These are phyloP conservation scores for Spialia ferax DNA, from an alignment of 2,888 invertebrate genomes.

Conservation along the genomic window DNA sequence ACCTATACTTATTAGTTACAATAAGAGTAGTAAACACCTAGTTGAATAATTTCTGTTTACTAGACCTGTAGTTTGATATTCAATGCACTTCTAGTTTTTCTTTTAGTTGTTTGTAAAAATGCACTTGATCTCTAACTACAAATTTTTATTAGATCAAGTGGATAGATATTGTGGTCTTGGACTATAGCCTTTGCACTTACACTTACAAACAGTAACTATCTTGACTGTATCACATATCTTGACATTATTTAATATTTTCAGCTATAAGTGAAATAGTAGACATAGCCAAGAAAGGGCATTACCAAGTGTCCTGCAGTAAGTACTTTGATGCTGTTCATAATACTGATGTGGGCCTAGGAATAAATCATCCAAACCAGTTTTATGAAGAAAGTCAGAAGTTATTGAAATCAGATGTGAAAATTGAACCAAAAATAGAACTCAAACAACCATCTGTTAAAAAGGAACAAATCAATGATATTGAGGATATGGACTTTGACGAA, in stretches of 20 bases:
- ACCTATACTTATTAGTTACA: too few species aligned
- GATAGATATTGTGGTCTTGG: too few species aligned
- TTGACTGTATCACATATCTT: not conserved
- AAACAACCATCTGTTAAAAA: slow-evolving; percentile 55
- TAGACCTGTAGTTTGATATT: too few species aligned
- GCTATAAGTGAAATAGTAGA: slow-evolving; percentile 91
- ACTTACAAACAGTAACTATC: too few species aligned
- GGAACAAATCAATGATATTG: slow-evolving; percentile 59
- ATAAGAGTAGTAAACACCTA: too few species aligned
- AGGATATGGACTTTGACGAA: slow-evolving; percentile 76
- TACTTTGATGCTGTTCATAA: slow-evolving; percentile 93
- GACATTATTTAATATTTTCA: slow-evolving; percentile 62
- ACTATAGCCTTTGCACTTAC: too few species aligned
- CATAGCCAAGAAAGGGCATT: slow-evolving; percentile 92
- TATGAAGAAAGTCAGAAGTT: slow-evolving; percentile 93
- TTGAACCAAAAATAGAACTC: slow-evolving; percentile 62
- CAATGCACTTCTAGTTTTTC: too few species aligned
- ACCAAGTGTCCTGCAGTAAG: slow-evolving; percentile 95
- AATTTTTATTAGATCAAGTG: too few species aligned
- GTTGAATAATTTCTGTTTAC: too few species aligned
- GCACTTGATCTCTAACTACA: too few species aligned
- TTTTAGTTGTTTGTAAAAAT: too few species aligned
- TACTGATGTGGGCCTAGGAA: slow-evolving; percentile 87
- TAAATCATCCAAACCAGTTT: slow-evolving; percentile 97
- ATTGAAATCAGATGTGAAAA: slow-evolving; percentile 68